A percentile compares a stretch with the other conserved stretches of the same genome.
Evolutionary conservation across 64 coral and sea anemone species (phyloP).

Genomic region (Trachythela sp.): DNA sequence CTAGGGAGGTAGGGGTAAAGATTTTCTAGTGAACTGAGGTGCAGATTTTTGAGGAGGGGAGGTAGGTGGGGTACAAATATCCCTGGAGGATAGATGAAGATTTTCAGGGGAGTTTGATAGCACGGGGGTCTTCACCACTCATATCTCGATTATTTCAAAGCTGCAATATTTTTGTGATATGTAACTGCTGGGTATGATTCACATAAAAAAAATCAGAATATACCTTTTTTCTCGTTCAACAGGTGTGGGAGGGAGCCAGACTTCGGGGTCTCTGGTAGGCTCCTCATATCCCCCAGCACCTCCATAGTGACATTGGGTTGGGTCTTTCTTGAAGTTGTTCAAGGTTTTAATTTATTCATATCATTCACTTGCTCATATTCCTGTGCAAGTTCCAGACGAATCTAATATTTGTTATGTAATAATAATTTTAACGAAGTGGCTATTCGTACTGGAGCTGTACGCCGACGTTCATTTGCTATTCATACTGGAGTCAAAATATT

Average conservation of each 20-base stretch:
- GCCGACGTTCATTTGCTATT: no score
- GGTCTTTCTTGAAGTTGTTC: conserved; percentile 97
- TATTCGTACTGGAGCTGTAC: not conserved
- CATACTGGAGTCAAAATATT: no score
- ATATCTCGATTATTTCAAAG: no score
- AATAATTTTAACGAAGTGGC: not conserved
- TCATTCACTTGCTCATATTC: conserved; percentile 99
- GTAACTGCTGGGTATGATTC: not conserved
- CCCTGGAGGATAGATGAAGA: no score
- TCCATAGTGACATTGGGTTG: conserved; percentile 61
- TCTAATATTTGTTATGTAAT: conserved; percentile 24
- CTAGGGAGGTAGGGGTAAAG: no score
- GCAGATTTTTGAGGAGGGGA: no score
- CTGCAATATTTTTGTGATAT: no score
- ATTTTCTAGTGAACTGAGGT: no score
- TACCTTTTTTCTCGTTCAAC: conserved; percentile 93
- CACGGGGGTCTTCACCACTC: no score
- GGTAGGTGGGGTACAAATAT: no score
- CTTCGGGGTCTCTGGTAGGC: conserved; percentile 92
- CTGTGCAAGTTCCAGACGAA: conserved; percentile 75
- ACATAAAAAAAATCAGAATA: not conserved
- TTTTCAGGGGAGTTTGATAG: no score
- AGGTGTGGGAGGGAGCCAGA: conserved; percentile 91
- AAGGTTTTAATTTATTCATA: conserved; percentile 92
- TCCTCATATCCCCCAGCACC: conserved; percentile 57